phyloP scores from a whole-genome alignment of 2,888 invertebrate genomes.

The Pterobdella sp. region DNA sequence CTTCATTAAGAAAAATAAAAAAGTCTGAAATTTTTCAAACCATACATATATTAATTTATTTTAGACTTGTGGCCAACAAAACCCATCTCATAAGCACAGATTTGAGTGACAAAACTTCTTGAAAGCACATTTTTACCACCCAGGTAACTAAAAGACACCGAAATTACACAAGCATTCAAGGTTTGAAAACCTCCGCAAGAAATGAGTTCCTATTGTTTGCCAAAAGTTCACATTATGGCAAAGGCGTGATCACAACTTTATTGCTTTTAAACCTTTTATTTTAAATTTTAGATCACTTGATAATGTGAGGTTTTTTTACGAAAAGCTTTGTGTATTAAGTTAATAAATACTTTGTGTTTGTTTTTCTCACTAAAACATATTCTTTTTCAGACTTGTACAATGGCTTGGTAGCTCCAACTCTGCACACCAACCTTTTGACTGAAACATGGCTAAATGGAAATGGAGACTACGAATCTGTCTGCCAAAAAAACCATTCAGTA shows the following conservation, averaged over 20 bases:
- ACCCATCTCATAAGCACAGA: too few relatives aligned
- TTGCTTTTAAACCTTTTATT: not conserved
- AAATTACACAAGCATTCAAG: not conserved
- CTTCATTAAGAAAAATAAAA: conserved; percentile 7
- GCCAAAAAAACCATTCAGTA: not conserved
- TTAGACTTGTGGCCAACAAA: too few relatives aligned
- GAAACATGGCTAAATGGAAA: conserved; percentile 25
- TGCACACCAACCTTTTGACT: conserved; percentile 17
- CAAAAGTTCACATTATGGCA: conserved; percentile 5
- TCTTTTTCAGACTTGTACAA: conserved; percentile 13
- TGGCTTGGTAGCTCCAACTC: conserved; percentile 5
- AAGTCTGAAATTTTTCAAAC: not conserved
- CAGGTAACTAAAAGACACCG: too few relatives aligned
- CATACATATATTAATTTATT: too few relatives aligned
- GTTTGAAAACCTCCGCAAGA: not conserved
- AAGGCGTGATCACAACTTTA: not conserved
- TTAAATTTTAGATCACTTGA: too few relatives aligned
- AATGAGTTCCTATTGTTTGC: conserved; percentile 9
- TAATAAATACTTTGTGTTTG: too few relatives aligned
- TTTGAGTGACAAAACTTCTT: too few relatives aligned
- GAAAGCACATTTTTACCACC: too few relatives aligned
- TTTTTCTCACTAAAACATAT: too few relatives aligned
- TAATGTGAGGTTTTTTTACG: too few relatives aligned
- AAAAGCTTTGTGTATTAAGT: too few relatives aligned
- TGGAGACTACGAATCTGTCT: conserved; percentile 1